Evolutionary conservation across 2,113 vertebrate species (phyloP).

Genomic region (Dipodomys merriami): DNA sequence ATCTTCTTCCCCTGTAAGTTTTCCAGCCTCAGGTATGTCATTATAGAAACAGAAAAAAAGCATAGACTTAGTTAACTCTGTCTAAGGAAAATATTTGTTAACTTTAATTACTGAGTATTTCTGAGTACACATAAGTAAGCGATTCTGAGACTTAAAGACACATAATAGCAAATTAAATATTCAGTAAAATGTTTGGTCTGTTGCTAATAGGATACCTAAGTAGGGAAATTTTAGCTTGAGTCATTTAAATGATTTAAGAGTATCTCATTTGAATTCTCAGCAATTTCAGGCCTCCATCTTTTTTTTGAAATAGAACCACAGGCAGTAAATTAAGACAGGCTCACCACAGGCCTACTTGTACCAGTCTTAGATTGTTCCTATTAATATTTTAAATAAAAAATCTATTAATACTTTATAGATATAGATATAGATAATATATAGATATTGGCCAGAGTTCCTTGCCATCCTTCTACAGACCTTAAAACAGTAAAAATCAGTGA

Average conservation of each 20-base stretch:
- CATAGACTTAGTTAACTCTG: background rate
- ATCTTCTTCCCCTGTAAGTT: background rate
- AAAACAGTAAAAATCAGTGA: conserved; percentile 31
- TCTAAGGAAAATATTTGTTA: background rate
- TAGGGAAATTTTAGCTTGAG: conserved; percentile 15
- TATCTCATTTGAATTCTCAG: background rate
- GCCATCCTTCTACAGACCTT: background rate
- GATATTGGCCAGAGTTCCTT: background rate
- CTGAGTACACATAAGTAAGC: background rate
- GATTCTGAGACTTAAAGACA: conserved; percentile 22
- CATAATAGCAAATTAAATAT: conserved; percentile 25
- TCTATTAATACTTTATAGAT: conserved; percentile 37
- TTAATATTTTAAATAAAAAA: background rate
- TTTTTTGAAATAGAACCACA: conserved; percentile 47
- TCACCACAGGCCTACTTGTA: background rate
- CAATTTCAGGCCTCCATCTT: conserved; percentile 21
- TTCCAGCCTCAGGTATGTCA: background rate
- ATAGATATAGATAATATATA: no score
- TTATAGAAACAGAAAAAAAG: no score
- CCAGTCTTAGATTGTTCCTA: background rate
- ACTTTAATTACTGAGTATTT: background rate
- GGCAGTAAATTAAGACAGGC: conserved; percentile 38
- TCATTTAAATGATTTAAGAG: conserved; percentile 56
- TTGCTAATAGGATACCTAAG: conserved; percentile 24
- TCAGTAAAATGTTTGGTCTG: background rate